Conservation (phyloP, 2,113 vertebrate species). For the Taurulus bubalis region DNA sequence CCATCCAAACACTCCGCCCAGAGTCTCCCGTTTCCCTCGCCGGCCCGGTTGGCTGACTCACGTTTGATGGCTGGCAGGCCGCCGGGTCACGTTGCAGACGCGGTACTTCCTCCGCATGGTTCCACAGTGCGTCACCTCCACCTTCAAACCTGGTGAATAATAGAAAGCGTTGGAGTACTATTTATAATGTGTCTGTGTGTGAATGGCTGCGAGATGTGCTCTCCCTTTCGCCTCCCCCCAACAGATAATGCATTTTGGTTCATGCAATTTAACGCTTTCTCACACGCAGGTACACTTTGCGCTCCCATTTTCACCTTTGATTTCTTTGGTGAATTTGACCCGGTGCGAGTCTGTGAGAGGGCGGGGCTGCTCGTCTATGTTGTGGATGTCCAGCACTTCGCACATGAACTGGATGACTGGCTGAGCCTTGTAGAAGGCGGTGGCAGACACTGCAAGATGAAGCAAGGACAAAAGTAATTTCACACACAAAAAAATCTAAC, state of each 20-base stretch:
- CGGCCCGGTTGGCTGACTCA: slow-evolving; percentile 80
- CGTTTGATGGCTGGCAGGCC: slow-evolving; percentile 99
- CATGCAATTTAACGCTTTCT: neutral
- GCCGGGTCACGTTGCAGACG: slow-evolving; percentile 97
- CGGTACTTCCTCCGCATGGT: slow-evolving; percentile 99
- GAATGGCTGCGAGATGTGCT: slow-evolving; percentile 2
- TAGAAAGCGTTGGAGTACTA: slow-evolving; percentile 12
- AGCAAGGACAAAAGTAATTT: slow-evolving; percentile 1
- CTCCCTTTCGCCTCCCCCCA: neutral
- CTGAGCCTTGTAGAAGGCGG: slow-evolving; percentile 99
- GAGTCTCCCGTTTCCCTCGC: slow-evolving; percentile 16
- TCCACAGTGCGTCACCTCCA: slow-evolving; percentile 99
- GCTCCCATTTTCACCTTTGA: slow-evolving; percentile 89
- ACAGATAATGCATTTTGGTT: slow-evolving; percentile 4
- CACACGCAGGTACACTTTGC: neutral
- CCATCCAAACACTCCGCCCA: slow-evolving; percentile 23
- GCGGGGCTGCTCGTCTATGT: slow-evolving; percentile 98
- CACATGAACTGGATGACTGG: slow-evolving; percentile 99
- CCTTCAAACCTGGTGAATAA: slow-evolving; percentile 91
- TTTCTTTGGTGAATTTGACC: slow-evolving; percentile 99
- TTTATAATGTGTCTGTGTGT: neutral
- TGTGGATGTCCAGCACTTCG: slow-evolving; percentile 99
- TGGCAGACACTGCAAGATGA: slow-evolving; percentile 91
- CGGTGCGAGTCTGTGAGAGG: slow-evolving; percentile 98
- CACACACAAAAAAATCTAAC: neutral